Evolutionary conservation across 2,888 invertebrate species (phyloP).

Genomic region (Drosophila glabriapex): DNA sequence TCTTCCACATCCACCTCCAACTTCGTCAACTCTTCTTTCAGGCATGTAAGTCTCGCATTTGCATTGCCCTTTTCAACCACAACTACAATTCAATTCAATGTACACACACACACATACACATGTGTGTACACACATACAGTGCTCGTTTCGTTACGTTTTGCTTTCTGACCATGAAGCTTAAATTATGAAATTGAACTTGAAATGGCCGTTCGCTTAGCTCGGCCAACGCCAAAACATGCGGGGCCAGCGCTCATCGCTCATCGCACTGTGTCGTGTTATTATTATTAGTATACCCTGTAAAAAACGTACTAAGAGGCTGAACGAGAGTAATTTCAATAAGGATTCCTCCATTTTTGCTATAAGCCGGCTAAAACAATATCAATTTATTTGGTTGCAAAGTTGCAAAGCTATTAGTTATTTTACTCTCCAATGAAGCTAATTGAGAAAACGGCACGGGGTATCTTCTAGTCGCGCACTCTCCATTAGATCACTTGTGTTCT

Average conservation of each 20-base stretch:
- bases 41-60: slow-evolving; percentile 28
- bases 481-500: background rate
- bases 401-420: background rate
- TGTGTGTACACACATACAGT: slow-evolving; percentile 8
- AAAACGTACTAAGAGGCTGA: background rate
- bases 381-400: background rate
- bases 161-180: slow-evolving; percentile 72
- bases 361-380: background rate
- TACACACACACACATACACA: background rate
- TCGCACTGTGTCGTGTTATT: slow-evolving; percentile 3
- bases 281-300: slow-evolving; percentile 17
- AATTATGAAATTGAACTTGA: slow-evolving; percentile 78
- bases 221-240: slow-evolving; percentile 14
- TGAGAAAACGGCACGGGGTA: background rate
- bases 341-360: background rate
- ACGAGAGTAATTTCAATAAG: background rate
- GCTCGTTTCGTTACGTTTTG: slow-evolving; percentile 42
- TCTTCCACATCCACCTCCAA: slow-evolving; percentile 2
- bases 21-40: slow-evolving; percentile 10
- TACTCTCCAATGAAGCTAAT: background rate
- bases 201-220: slow-evolving; percentile 47
- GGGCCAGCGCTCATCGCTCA: slow-evolving; percentile 8
- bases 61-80: slow-evolving; percentile 21
- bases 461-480: background rate
- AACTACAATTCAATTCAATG: slow-evolving; percentile 39